These are phyloP conservation scores for Eugnorisma glareosa DNA, from an alignment of 2,888 invertebrate species.

Conservation along the genomic window DNA sequence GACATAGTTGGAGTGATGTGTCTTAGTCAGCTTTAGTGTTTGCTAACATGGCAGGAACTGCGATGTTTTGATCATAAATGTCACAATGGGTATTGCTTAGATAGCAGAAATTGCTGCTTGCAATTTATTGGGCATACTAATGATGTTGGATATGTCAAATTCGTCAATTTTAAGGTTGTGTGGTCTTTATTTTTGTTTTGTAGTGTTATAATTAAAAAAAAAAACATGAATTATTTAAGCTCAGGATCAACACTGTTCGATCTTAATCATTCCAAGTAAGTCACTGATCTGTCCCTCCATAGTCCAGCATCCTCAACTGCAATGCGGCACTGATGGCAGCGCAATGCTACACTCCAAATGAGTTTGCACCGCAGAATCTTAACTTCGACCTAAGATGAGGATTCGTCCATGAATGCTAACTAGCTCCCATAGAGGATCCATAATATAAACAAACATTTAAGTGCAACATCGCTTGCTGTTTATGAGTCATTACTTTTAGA, in stretches of 20 bases:
- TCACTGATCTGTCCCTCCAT: not conserved
- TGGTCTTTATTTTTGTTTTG: not conserved
- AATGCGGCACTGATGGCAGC: conserved; percentile 13
- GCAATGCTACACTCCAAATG: not conserved
- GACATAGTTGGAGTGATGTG: conserved; percentile 53
- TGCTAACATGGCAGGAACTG: conserved; percentile 28
- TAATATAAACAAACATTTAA: conserved; percentile 17
- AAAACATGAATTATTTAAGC: not conserved
- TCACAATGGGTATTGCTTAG: conserved; percentile 3
- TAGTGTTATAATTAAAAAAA: not conserved
- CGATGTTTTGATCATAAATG: conserved; percentile 41
- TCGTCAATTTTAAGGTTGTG: not conserved
- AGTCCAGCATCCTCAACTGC: not conserved
- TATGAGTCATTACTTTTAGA: conserved; percentile 37
- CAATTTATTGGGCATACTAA: not conserved
- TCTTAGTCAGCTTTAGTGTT: conserved; percentile 37
- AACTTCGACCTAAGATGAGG: not conserved
- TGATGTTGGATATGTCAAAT: not conserved
- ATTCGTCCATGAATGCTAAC: not conserved
- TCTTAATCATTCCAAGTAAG: not conserved
- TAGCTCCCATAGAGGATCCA: not conserved
- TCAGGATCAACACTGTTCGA: not conserved
- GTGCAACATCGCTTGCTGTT: conserved; percentile 18
- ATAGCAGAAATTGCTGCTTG: conserved; percentile 12
- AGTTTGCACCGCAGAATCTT: not conserved